Conservation (phyloP, 2,888 invertebrate genomes). For the Eilema depressum region DNA sequence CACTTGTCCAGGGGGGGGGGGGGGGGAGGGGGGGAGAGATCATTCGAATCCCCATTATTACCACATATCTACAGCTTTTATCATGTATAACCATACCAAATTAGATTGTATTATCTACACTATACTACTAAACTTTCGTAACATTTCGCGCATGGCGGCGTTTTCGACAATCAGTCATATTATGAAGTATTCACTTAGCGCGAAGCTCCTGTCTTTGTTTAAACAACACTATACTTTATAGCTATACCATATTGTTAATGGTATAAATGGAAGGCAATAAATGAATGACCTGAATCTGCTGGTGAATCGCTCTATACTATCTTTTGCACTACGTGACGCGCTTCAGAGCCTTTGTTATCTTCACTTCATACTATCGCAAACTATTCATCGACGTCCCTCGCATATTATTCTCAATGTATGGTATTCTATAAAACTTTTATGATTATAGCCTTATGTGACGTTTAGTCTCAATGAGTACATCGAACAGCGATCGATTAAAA, state of each 20-base stretch:
- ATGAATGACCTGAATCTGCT: background rate
- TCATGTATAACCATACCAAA: background rate
- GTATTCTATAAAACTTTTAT: background rate
- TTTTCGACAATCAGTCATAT: background rate
- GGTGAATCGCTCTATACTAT: background rate
- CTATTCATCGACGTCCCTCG: background rate
- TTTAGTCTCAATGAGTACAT: background rate
- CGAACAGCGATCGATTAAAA: background rate
- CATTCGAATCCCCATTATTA: background rate
- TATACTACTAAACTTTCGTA: background rate
- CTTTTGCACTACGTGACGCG: background rate
- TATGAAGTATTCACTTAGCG: background rate
- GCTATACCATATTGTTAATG: background rate
- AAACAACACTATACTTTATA: background rate
- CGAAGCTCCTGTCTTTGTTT: background rate
- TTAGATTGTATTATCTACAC: background rate
- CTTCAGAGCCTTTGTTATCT: conserved; percentile 4
- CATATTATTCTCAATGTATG: conserved; percentile 1
- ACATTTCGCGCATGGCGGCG: background rate
- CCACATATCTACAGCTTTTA: too few species aligned
- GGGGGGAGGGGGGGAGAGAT: too few species aligned
- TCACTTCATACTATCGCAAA: background rate
- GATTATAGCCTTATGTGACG: background rate
- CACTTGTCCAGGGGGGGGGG: too few species aligned
- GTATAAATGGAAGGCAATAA: background rate